Conservation (phyloP, 2,888 invertebrate genomes). For the Lucinisca nassula region DNA sequence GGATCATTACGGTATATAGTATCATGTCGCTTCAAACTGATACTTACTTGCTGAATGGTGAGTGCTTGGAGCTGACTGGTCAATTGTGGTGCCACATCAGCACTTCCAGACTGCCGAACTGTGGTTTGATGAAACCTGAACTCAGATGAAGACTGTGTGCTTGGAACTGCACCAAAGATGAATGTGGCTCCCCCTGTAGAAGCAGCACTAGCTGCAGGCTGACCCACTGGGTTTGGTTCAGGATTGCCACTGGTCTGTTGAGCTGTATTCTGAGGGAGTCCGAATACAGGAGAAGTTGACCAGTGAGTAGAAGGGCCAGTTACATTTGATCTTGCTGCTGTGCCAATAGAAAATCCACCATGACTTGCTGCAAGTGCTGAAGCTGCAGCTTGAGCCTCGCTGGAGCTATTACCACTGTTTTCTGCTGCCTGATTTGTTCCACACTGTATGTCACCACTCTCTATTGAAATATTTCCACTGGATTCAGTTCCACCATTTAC, state of each 20-base stretch:
- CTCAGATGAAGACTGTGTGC: background rate
- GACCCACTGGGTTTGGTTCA: background rate
- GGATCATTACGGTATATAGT: no score
- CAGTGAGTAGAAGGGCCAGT: background rate
- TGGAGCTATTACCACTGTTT: background rate
- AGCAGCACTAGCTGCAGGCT: background rate
- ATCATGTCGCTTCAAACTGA: no score
- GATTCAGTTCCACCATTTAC: slow-evolving; percentile 8
- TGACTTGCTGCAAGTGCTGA: background rate
- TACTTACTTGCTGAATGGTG: background rate
- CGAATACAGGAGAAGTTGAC: background rate
- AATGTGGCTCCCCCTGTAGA: background rate
- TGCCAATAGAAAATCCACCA: background rate
- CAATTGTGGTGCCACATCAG: background rate
- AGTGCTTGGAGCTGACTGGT: background rate
- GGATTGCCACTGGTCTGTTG: no score
- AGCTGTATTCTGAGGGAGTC: background rate
- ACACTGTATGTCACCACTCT: background rate
- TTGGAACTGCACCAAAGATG: background rate
- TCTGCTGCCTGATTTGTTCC: background rate
- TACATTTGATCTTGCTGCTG: background rate
- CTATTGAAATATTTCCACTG: slow-evolving; percentile 16
- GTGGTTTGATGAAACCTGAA: background rate
- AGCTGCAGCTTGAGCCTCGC: background rate
- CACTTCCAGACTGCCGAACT: background rate